These are phyloP conservation scores for Mohoua ochrocephala DNA, from an alignment of 2,113 vertebrate genomes.

Conservation along the genomic window DNA sequence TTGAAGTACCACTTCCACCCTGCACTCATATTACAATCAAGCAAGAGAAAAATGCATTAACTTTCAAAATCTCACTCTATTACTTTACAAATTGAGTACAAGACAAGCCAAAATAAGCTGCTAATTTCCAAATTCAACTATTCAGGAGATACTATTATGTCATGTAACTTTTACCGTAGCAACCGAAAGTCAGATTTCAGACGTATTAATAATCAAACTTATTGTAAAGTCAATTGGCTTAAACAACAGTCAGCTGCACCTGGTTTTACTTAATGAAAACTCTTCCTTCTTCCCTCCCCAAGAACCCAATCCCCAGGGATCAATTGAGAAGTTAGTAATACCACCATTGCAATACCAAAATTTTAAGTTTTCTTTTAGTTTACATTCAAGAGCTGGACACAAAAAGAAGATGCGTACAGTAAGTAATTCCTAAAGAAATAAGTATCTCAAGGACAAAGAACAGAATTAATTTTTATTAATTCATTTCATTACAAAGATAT, in stretches of 20 bases:
- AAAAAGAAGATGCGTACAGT: background rate
- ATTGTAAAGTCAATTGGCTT: background rate
- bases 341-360: background rate
- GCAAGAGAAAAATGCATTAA: background rate
- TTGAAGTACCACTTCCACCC: background rate
- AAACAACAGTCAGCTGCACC: background rate
- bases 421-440: background rate
- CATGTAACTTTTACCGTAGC: background rate
- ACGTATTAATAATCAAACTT: background rate
- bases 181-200: background rate
- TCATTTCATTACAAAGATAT: background rate
- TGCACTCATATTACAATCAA: background rate
- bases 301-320: background rate
- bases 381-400: background rate
- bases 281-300: background rate
- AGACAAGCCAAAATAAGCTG: background rate
- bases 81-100: background rate
- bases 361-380: background rate
- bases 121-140: background rate
- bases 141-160: background rate
- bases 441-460: background rate
- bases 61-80: background rate
- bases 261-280: background rate
- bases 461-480: background rate
- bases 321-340: background rate